Base-by-base conservation (phyloP, 2,113 vertebrate genomes). In the Conger conger region DNA sequence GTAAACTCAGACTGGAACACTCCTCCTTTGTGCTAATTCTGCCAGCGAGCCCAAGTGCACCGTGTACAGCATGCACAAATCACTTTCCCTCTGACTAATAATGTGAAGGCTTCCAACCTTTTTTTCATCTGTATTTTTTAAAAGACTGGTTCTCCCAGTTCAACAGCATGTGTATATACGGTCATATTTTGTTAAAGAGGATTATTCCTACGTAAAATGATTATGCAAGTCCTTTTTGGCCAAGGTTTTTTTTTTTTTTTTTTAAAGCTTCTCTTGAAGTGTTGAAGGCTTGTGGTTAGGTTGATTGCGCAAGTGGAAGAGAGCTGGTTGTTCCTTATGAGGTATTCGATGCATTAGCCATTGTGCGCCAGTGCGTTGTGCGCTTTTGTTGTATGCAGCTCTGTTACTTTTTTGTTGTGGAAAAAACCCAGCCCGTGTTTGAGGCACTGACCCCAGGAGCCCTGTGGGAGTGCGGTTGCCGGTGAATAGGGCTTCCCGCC, bases 221-320 rank as follows among this genome's bases (percentile, higher is more conserved):
- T 36, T 87, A 91, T 90, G 89, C 90, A 90, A 91, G 35, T 4
- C 3, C 37, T 42, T 42, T 13, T 50, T 83, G 90, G 89, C 89
- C 87, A 82, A 88, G 86, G 84, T 35, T 86, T 35, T 53, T 16
- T 23, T 30, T 4, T 27, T 37, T 27, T 50, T 54, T 50, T 77
- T 79, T 9, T 40, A 76, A 18, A 86, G 86, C 85, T 79, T 54
- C 16, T 13, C n/a, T 27, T 33, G n/a, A 73, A 73, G 8, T 33
- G n/a, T 33, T n/a, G 9, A 73, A 73, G 68, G 68, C 1, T 33
- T 2, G n/a, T 30, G 27, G 68, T 63, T 11, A n/a, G 68, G 68
- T 27, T 73, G 68, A 1, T 73, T 73, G 68, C 13, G 68, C 11
- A 27, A 30, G 68, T 13, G 68, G 27, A n/a, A 73, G n/a, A 73